Evolutionary conservation across 2,113 vertebrate species (phyloP).

Genomic region (Gymnogyps californianus): DNA sequence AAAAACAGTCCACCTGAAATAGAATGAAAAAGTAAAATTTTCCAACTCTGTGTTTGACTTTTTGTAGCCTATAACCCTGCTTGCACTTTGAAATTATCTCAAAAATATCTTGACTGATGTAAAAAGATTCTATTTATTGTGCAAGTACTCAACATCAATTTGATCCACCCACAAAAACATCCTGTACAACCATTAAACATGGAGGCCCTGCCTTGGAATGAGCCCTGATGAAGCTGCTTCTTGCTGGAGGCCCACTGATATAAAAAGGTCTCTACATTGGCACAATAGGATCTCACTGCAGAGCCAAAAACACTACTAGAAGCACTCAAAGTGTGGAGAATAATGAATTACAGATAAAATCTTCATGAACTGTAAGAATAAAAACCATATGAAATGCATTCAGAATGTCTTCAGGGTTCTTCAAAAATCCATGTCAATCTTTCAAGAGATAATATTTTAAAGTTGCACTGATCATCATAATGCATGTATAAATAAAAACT

Average conservation of each 20-base stretch:
- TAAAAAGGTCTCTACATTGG: background rate
- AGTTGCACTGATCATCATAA: background rate
- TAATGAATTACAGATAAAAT: background rate
- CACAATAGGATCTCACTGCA: background rate
- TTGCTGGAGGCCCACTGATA: background rate
- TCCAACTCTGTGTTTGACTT: background rate
- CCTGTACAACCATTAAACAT: background rate
- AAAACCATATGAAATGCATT: background rate
- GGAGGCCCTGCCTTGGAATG: background rate
- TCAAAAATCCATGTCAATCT: background rate
- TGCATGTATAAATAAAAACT: background rate
- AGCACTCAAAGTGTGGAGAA: background rate
- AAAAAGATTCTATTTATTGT: background rate
- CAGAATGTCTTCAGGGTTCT: background rate
- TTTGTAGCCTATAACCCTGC: background rate
- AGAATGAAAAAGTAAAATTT: background rate
- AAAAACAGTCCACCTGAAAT: background rate
- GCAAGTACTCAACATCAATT: background rate
- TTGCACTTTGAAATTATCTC: background rate
- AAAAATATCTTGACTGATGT: background rate
- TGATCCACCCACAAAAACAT: background rate
- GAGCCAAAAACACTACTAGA: background rate
- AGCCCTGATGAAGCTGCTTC: background rate
- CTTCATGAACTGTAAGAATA: background rate
- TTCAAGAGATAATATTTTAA: background rate